Base-by-base conservation (phyloP, 1,140 invertebrate species). In the Brachionus manjavacas region DNA sequence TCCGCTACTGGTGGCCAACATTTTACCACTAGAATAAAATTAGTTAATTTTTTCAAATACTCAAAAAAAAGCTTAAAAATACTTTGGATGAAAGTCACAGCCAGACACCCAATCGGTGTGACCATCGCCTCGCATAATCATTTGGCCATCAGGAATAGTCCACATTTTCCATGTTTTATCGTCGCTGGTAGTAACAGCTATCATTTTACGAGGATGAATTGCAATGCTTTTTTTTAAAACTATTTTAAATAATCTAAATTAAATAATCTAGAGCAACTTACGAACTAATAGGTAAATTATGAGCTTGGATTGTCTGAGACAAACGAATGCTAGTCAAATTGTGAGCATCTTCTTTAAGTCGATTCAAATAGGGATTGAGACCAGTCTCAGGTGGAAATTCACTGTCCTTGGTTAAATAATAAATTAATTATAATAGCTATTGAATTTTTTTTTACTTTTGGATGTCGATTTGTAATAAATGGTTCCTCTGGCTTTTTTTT, bases 111-210 rank as follows among this genome's bases (percentile, higher is more conserved):
- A 90, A 85, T 90, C 88, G 49, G 89, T 87, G 84, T 90, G 89
- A n/a, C 89, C 89, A 85, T 89, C 87, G 25, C 89, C 89, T 83
- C 88, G 89, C 87, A 89, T 88, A 11, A 89, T 88, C 81, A 89
- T 87, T 60, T 90, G 88, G 31, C 88, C 88, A 85, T 87, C 87
- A 7, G 89, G 88, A 23, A 89, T 86, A 0, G 88, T 86, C 89
- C 89, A 90, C 86, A 90, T 87, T 85, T 90, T 90, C 89, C 89
- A 90, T 4, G 88, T 87, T 74, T 87, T 86, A 85, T 90, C 89
- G 86, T 90, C 89, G 86, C 89, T 90, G 8, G 86, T 88, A 6
- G 89, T 89, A 8, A 87, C 88, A 80, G 90, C 85, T 14, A 89
- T 88, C 85, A 89, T 88, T 84, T 90, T 89, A 7, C 87, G 84